phyloP scores from a whole-genome alignment of 2,797 vertebrate species.

The Cuculus canorus region DNA sequence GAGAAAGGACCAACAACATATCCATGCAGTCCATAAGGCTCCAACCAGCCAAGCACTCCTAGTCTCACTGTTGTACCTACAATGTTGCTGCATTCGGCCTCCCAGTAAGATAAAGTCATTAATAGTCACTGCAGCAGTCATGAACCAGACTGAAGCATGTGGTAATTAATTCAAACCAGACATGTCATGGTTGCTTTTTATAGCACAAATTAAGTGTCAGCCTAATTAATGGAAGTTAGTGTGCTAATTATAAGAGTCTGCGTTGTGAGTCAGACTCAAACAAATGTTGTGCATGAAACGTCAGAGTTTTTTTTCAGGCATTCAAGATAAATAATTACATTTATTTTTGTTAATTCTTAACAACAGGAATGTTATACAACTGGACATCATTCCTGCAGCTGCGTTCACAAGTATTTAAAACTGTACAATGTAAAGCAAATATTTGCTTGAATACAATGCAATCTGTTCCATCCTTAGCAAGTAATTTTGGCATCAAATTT shows the following conservation, averaged over 20 bases:
- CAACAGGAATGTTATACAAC: slow-evolving; percentile 39
- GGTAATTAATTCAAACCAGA: slow-evolving; percentile 65
- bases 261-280: slow-evolving; percentile 47
- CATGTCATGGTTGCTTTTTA: slow-evolving; percentile 60
- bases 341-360: slow-evolving; percentile 55
- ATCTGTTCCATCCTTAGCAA: slow-evolving; percentile 17
- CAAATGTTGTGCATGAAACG: slow-evolving; percentile 34
- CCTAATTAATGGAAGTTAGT: slow-evolving; percentile 67
- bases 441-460: slow-evolving; percentile 54
- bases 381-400: slow-evolving; percentile 52
- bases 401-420: slow-evolving; percentile 36
- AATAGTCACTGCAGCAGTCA: slow-evolving; percentile 39
- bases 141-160: slow-evolving; percentile 49
- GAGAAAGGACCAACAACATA: background rate
- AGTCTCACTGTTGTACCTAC: background rate
- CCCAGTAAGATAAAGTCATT: slow-evolving; percentile 17
- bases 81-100: background rate
- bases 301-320: slow-evolving; percentile 24
- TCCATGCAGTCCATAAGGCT: background rate
- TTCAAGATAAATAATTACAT: slow-evolving; percentile 58
- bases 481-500: background rate
- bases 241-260: slow-evolving; percentile 58
- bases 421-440: slow-evolving; percentile 23
- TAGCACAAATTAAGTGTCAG: slow-evolving; percentile 57
- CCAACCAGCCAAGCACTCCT: background rate